Base-by-base conservation (phyloP, 2,797 vertebrate genomes). In the Spinus pinus region DNA sequence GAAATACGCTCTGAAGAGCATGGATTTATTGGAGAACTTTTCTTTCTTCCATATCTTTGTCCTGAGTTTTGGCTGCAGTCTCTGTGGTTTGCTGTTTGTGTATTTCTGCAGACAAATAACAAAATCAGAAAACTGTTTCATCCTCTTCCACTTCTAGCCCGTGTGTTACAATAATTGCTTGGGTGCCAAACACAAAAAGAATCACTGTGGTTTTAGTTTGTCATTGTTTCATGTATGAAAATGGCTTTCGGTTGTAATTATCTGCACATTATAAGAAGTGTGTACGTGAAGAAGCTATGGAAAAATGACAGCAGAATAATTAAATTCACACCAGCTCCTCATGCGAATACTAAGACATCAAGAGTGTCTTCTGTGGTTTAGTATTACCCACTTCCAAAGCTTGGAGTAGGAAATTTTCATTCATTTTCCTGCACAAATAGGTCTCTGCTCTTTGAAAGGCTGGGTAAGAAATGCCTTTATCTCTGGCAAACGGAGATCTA, bases 221-320 rank as follows among this genome's bases (percentile, higher is more conserved):
- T 93, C 93, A 84, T 86, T 95, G 95, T 96, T 96, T 95, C 88
- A 72, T 90, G 83, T 95, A 94, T 93, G 93, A 81, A 93, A 94
- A 95, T 84, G 51, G 49, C 88, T 94, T 95, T 94, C 71, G 28
- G 25, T 91, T 86, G 86, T 90, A 90, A 91, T 95, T 95, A 82
- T 94, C 90, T 86, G 22, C 64, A 78, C 71, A 9, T 83, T 96
- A 24, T 49, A 89, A 91, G 75, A 66, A 91, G 71, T 50, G 61
- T 50, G 51, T 92, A 50, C 90, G 42, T 90, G 83, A 71, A 87
- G 81, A 93, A 94, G 86, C 88, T 87, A 53, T 82, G 94, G 90
- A 95, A 90, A 93, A 95, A 77, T 87, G 56, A 82, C 93, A 92
- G 80, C 3, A 1, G 70, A 88, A 92, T 95, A 95, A 96, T 95